These are phyloP conservation scores for Masticophis lateralis DNA, from an alignment of 2,797 vertebrate species.

Conservation along the genomic window DNA sequence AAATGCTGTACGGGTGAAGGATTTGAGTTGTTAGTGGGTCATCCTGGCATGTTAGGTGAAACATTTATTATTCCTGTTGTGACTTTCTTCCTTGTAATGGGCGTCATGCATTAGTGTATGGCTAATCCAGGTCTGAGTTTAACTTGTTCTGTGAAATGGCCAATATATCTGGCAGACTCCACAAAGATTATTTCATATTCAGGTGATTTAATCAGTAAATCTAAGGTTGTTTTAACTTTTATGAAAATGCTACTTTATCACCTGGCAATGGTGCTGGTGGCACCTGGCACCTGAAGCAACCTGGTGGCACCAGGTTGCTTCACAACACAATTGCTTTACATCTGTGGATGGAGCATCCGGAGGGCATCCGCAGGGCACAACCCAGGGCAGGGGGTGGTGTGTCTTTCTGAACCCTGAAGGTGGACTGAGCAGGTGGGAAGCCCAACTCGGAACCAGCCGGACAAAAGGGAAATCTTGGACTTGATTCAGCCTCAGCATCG, in stretches of 20 bases:
- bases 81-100: background rate
- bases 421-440: background rate
- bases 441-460: background rate
- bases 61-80: background rate
- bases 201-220: background rate
- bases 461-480: background rate
- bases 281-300: too few species aligned
- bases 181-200: too few species aligned
- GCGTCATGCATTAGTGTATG: background rate
- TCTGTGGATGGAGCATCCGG: background rate
- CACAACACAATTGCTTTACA: background rate
- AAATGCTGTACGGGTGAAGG: background rate
- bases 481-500: background rate
- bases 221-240: background rate
- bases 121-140: background rate
- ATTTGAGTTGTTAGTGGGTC: background rate
- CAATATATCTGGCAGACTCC: background rate
- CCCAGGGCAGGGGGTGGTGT: accelerated
- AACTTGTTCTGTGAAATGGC: background rate
- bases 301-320: too few species aligned
- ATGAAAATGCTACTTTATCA: background rate
- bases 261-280: background rate
- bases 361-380: background rate
- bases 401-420: background rate
- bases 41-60: background rate